Evolutionary conservation across 2,888 invertebrate species (phyloP), one percentile per base, ranked within the genome.

Genomic region (Orchesella flavescens): DNA sequence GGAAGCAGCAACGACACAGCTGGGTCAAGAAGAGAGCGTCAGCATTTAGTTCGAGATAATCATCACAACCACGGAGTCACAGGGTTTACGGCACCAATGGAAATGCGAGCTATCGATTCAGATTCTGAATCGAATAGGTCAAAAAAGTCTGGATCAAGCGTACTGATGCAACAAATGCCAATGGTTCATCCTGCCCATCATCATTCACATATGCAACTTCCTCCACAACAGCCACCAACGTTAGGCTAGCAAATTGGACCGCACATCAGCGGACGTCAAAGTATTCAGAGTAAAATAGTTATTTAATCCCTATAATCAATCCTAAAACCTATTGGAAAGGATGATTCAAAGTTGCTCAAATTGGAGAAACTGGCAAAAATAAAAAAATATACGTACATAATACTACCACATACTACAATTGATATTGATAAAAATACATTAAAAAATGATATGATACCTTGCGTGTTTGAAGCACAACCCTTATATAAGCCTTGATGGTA

Each of bases 1-100:
- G 87, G 87, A n/a, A 87, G 87, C 53, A 87, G 87, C 46, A 87
- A 87, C 55, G 87, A 87, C 59, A 87, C 87, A 1, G 84, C 84
- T 10, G 87, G 87, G 10, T 87, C 87, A 23, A 59, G 87, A 69
- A 78, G 87, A 15, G 87, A 87, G 65, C 71, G 87, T 1, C 87
- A 87, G 61, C 86, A 81, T 55, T 77, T 87, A 12, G 87, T 87
- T 13, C 72, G 87, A 74, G 87, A 87, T 84, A 86, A 85, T 87
- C 87, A 87, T 68, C 87, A 85, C 55, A 86, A 86, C 59, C 87
- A 87, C 34, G 87, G 87, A 68, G 74, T 87, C 66, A 84, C 85
- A 74, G 87, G 87, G 73, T 87, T 87, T 77, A 57, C 87, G 4
- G 87, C 86, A 34, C 87, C 87, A 43, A 55, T 86, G 43, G 87